Conservation (phyloP, 2,888 invertebrate genomes). For the Colostygia pectinataria region DNA sequence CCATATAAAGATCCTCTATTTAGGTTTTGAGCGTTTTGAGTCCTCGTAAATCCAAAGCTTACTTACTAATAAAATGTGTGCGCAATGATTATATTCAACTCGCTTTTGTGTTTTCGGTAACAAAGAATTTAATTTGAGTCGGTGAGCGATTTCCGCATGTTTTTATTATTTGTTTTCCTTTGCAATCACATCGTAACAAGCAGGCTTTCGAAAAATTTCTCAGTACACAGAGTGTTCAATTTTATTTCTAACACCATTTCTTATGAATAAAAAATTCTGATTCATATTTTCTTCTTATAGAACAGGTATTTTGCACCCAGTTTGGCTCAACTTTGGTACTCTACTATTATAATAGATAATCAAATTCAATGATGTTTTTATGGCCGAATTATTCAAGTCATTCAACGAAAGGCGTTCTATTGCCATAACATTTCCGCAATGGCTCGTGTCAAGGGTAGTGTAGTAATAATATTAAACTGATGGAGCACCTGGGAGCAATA, state of each 20-base stretch:
- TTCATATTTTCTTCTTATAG: no score
- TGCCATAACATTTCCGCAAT: constrained; percentile 4
- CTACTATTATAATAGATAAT: no score
- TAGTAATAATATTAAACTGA: constrained; percentile 43
- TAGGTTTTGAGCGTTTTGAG: constrained; percentile 64
- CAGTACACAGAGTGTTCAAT: no score
- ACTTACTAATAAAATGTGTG: constrained; percentile 64
- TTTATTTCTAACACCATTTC: no score
- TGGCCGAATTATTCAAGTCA: background rate
- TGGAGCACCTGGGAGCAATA: constrained; percentile 47
- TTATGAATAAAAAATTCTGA: no score
- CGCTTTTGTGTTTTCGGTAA: constrained; percentile 51
- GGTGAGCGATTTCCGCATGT: constrained; percentile 45
- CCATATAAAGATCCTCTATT: constrained; percentile 71
- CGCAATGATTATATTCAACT: constrained; percentile 56
- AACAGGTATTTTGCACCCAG: no score
- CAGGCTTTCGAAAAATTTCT: no score
- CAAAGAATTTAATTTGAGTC: constrained; percentile 52
- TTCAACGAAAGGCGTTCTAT: constrained; percentile 5
- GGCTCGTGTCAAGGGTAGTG: constrained; percentile 13
- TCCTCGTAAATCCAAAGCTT: constrained; percentile 65
- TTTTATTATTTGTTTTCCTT: constrained; percentile 44
- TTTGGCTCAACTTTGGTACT: no score
- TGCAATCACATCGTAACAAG: constrained; percentile 28
- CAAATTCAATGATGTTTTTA: no score